These are phyloP conservation scores for Patella ulyssiponensis DNA, from an alignment of 2,888 invertebrate genomes.

Conservation along the genomic window DNA sequence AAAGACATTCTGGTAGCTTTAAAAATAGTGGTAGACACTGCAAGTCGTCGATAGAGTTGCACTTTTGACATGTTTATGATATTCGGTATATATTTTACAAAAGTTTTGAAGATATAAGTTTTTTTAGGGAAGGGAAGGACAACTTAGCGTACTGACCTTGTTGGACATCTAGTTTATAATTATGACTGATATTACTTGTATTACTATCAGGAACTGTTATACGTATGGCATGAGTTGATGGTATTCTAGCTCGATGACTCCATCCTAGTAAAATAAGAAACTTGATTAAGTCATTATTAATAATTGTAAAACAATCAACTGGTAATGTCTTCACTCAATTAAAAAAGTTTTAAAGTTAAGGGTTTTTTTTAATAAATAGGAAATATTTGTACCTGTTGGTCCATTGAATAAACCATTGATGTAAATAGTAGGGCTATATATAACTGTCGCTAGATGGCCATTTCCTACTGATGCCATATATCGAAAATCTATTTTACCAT, in stretches of 20 bases:
- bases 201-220: constrained; percentile 22
- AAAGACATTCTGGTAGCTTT: constrained; percentile 1
- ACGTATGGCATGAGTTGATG: constrained; percentile 32
- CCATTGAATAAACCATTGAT: constrained; percentile 61
- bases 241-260: constrained; percentile 43
- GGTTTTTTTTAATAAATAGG: too few species aligned
- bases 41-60: too few species aligned
- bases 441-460: constrained; percentile 50
- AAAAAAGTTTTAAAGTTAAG: too few species aligned
- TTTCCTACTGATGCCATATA: constrained; percentile 53
- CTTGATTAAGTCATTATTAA: too few species aligned
- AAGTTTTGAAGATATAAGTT: too few species aligned
- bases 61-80: too few species aligned
- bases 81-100: too few species aligned
- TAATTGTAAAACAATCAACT: too few species aligned
- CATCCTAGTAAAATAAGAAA: constrained; percentile 26
- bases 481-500: constrained; percentile 29
- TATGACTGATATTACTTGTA: not conserved
- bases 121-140: too few species aligned
- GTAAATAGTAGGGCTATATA: constrained; percentile 43
- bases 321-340: too few species aligned
- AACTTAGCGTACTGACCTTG: not conserved
- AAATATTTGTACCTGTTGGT: constrained; percentile 33
- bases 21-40: not conserved
- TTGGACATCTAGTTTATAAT: not conserved